A percentile compares a stretch with the other conserved stretches of the same genome.
These are phyloP conservation scores for Sanderia malayensis DNA, from an alignment of 30 jellyfish, hydroid and myxozoan genomes.

Conservation along the genomic window DNA sequence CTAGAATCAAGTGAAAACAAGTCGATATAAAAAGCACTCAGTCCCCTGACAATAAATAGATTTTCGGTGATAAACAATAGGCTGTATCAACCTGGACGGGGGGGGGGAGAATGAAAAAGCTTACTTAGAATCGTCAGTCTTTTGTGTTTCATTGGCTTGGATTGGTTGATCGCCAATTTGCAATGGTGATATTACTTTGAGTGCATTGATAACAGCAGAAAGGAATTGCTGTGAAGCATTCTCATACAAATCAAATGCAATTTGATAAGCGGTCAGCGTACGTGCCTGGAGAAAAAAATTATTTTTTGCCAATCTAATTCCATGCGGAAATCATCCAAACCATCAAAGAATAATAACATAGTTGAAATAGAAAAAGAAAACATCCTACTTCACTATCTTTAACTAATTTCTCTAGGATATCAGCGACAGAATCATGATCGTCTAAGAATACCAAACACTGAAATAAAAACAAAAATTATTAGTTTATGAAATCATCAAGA, in stretches of 20 bases:
- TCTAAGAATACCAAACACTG: conserved; percentile 95
- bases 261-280: conserved; percentile 85
- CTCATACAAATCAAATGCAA: conserved; percentile 96
- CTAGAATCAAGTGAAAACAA: conserved; percentile 17
- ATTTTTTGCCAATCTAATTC: too few relatives aligned
- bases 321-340: too few relatives aligned
- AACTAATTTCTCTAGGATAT: conserved; percentile 82
- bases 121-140: conserved; percentile 37
- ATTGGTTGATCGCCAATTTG: conserved; percentile 67
- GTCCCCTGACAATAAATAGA: too few relatives aligned
- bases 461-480: too few relatives aligned
- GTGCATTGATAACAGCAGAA: conserved; percentile 63
- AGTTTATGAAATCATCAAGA: too few relatives aligned
- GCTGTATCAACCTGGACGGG: too few relatives aligned
- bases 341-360: too few relatives aligned
- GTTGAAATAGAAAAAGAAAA: too few relatives aligned
- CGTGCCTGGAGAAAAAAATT: conserved; percentile 72
- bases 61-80: too few relatives aligned
- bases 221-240: conserved; percentile 97
- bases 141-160: conserved; percentile 38
- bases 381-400: conserved; percentile 73
- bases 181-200: conserved; percentile 69
- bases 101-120: too few relatives aligned
- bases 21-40: too few relatives aligned
- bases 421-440: conserved; percentile 99